phyloP scores from a whole-genome alignment of 1,140 invertebrate genomes.

The Hyles vespertilio region DNA sequence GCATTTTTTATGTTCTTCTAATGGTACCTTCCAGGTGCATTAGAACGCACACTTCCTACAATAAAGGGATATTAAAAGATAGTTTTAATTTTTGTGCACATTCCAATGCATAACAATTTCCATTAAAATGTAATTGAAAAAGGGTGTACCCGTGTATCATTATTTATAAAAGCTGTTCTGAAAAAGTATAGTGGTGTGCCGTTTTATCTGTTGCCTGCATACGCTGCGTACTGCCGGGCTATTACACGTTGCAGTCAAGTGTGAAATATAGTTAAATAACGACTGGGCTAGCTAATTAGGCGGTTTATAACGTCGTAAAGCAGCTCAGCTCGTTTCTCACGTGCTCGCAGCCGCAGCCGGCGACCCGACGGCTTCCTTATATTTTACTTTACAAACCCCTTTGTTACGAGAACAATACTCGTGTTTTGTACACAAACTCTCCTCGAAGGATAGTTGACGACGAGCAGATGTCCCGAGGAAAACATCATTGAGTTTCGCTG shows the following conservation, averaged over 20 bases:
- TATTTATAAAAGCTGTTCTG: constrained; percentile 3
- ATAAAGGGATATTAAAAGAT: too few species aligned
- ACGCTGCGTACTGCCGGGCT: constrained; percentile 5
- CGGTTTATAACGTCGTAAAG: constrained; percentile 18
- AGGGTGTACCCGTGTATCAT: neutral
- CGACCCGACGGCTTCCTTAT: constrained; percentile 2
- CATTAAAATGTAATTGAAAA: too few species aligned
- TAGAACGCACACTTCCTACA: too few species aligned
- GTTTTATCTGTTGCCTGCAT: too few species aligned
- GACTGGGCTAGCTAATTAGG: constrained; percentile 18
- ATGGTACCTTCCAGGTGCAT: too few species aligned
- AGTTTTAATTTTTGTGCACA: too few species aligned
- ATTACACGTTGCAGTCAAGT: constrained; percentile 19
- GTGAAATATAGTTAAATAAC: constrained; percentile 21
- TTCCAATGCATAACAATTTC: too few species aligned
- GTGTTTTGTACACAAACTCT: constrained; percentile 9
- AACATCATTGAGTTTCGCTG: neutral
- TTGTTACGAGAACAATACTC: constrained; percentile 11
- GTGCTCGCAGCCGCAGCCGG: neutral
- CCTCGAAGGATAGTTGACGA: constrained; percentile 5
- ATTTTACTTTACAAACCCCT: constrained; percentile 1
- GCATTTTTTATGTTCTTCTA: too few species aligned
- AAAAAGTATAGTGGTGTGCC: too few species aligned
- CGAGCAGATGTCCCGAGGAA: constrained; percentile 4
- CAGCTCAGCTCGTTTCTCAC: constrained; percentile 11